Conservation (phyloP, 2,113 vertebrate genomes). For the Nibea coibor region DNA sequence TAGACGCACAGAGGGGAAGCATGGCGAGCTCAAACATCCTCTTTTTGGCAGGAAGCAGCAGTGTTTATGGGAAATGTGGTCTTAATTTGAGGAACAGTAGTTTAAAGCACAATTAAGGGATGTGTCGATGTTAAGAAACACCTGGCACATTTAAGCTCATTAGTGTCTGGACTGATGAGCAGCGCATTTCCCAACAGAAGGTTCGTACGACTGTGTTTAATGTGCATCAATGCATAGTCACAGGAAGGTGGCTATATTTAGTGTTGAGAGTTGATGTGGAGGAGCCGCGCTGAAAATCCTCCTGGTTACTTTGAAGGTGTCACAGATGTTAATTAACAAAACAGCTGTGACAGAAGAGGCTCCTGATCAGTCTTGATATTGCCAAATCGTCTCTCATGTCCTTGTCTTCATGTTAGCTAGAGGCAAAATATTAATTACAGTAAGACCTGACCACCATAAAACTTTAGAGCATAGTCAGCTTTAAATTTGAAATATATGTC, state of each 20-base stretch:
- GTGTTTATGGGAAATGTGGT: constrained; percentile 33
- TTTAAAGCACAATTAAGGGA: not conserved
- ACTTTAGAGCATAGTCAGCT: not conserved
- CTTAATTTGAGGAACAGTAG: constrained; percentile 37
- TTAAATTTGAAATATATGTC: not conserved
- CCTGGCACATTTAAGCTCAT: not conserved
- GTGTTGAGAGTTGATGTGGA: not conserved
- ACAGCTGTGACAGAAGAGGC: constrained; percentile 2
- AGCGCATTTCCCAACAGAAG: not conserved
- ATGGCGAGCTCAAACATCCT: constrained; percentile 10
- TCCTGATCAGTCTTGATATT: not conserved
- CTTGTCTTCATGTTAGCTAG: not conserved
- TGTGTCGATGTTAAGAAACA: not conserved
- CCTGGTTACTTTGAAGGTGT: not conserved
- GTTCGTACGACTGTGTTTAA: not conserved
- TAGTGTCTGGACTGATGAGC: not conserved
- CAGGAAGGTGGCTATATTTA: not conserved
- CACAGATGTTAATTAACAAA: not conserved
- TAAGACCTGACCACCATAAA: not conserved
- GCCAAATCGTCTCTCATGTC: not conserved
- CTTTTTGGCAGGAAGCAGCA: constrained; percentile 46
- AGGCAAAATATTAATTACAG: not conserved
- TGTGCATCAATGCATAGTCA: not conserved
- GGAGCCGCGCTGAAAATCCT: not conserved
- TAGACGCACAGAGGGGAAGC: constrained; percentile 21